Conservation (phyloP, 2,113 vertebrate genomes). For the Phalacrocorax carbo region DNA sequence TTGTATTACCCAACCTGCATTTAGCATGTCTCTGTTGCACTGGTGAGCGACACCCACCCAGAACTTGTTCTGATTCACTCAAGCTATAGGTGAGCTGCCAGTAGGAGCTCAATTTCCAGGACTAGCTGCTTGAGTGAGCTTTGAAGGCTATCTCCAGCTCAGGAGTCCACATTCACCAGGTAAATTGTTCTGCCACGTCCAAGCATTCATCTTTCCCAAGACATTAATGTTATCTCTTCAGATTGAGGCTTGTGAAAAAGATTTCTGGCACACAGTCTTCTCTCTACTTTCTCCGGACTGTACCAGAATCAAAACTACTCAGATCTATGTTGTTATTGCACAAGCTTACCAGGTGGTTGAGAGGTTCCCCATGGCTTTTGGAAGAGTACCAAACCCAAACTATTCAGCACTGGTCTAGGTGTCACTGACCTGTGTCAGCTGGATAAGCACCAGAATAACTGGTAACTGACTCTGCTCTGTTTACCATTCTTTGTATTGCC, state of each 20-base stretch:
- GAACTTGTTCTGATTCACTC: slow-evolving; percentile 28
- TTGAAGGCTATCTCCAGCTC: background rate
- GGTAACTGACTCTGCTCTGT: background rate
- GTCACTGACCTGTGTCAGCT: background rate
- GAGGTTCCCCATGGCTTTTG: background rate
- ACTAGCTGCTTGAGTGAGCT: slow-evolving; percentile 3
- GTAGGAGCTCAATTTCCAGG: slow-evolving; percentile 1
- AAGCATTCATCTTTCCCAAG: background rate
- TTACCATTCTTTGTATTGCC: background rate
- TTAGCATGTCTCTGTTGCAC: background rate
- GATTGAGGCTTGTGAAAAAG: background rate
- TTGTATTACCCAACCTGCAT: background rate
- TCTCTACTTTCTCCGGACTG: background rate
- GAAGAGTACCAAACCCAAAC: background rate
- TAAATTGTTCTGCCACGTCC: background rate
- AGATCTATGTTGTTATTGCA: background rate
- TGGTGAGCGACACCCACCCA: background rate
- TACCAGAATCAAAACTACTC: background rate
- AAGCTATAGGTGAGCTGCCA: background rate
- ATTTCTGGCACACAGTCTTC: background rate
- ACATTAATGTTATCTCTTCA: background rate
- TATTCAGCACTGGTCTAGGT: background rate
- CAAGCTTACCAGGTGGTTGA: background rate
- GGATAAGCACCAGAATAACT: background rate
- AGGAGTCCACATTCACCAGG: background rate